Base-by-base conservation (phyloP, 2,797 vertebrate species). In the Onychomys leucogaster region DNA sequence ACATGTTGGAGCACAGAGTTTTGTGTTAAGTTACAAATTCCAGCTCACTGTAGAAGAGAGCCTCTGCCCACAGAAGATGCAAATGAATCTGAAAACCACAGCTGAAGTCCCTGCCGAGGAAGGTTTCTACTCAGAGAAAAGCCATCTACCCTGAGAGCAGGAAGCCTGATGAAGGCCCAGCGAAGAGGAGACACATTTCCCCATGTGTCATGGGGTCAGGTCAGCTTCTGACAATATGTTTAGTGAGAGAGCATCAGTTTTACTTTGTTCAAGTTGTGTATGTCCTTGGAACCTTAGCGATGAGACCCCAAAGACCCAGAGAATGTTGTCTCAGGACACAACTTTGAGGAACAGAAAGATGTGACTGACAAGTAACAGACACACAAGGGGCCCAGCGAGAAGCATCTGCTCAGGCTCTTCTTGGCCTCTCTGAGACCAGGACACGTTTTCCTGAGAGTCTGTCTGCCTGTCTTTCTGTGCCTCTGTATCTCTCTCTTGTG, bases 41-140 rank as follows among this genome's bases (percentile, higher is more conserved):
- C 34, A 84, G 52, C 76, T 87, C 41, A 75, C 57, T 37, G 32
- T 34, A 77, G 43, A 41, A 94, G 77, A 0, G 14, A 7, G 37
- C 21, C 75, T 71, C 52, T 71, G n/a, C 46, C 69, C 80, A 55
- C 1, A 52, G 59, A 34, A 89, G 82, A 43, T 23, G 27, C 37
- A 69, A 67, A 41, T 76, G 75, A 95, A 55, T 91, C 27, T 37
- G 65, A 80, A 89, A 95, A 23, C 6, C 27, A 21, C 65, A 73
- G 59, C 82, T 52, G 13, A 61, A 37, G 19, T 43, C 16, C 5
- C 61, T 89, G 89, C 46, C 49, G 55, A 78, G 52, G 89, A 88
- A 77, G 14, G 94, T 41, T 89, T 94, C 23, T 41, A 6, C 52
- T 82, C 17, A 46, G 76, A 87, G 34, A 90, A 59, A 37, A 73